Percentiles rank a stretch among this genome's conserved stretches.
These are phyloP conservation scores for Parnassius orleans DNA, from an alignment of 2,888 invertebrate genomes.

Conservation along the genomic window DNA sequence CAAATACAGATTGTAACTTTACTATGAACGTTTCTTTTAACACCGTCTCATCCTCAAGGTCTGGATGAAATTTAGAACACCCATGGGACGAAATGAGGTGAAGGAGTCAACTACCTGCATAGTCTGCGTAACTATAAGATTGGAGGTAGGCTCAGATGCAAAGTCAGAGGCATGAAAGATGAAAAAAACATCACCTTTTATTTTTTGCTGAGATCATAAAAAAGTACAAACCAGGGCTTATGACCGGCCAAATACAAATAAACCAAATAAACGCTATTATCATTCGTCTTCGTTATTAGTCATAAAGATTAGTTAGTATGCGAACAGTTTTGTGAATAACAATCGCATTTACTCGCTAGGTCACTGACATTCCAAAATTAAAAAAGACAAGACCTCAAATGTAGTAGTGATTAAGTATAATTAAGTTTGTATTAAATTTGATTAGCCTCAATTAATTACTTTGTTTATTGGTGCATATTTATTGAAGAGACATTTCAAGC, in stretches of 20 bases:
- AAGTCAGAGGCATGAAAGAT: too few species aligned
- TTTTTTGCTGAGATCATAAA: too few species aligned
- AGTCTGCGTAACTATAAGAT: too few species aligned
- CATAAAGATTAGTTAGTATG: constrained; percentile 6
- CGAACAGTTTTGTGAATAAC: constrained; percentile 6
- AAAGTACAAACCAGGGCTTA: too few species aligned
- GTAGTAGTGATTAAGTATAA: not conserved
- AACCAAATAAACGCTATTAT: constrained; percentile 1
- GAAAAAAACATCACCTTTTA: too few species aligned
- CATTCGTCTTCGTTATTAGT: constrained; percentile 9
- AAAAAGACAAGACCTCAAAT: constrained; percentile 13
- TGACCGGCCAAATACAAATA: not conserved
- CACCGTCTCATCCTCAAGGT: too few species aligned
- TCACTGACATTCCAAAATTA: constrained; percentile 20
- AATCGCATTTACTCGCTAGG: constrained; percentile 5
- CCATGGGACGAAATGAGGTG: too few species aligned
- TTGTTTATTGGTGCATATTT: constrained; percentile 2
- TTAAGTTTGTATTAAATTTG: constrained; percentile 2
- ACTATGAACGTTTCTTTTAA: too few species aligned
- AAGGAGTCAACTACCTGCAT: too few species aligned
- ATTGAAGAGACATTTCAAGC: not conserved
- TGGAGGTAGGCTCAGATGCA: too few species aligned
- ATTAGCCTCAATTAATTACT: not conserved
- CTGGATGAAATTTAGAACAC: too few species aligned
- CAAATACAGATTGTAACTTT: too few species aligned